Base-by-base conservation (phyloP, 2,888 invertebrate genomes). In the Tetropium fuscum region DNA sequence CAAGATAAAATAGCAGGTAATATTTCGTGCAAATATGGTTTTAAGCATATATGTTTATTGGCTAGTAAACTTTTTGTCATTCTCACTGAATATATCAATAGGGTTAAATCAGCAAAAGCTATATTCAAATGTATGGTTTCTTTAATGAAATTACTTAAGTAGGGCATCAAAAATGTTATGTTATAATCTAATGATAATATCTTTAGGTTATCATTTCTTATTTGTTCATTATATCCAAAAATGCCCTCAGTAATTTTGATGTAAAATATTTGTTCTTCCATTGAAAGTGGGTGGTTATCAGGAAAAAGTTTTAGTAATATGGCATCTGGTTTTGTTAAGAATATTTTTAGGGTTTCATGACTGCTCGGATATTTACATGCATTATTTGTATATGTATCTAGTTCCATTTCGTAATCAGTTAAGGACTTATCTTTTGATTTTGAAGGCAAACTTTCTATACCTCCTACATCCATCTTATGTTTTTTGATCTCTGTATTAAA, bases 351-450 rank as follows among this genome's bases (percentile, higher is more conserved):
- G 11, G 5, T 8, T 2, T 2, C 7, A 11, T 25, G 19, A 43
- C 22, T n/a, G 2, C 1, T 59, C 8, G 16, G 45, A 13, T 22
- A 54, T 41, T 19, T 53, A 54, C 43, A 30, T 13, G 11, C 43
- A 22, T 41, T 16, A 47, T 34, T 51, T 7, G 32, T 22, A 32
- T 60, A 56, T 22, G 44, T 36, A 30, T 66, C 58, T 16, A 56
- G 18, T 32, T 58, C 60, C 51, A 48, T 54, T 45, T 53, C 30
- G 48, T 60, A 60, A 15, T 54, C 58, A 5, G 60, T 57, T 59
- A 49, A 43, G 27, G 3, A 32, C 25, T 41, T 80, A 85, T 48
- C 80, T 94, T 95, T 53, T 6, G 10, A 1, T 32, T 5, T 13
- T 11, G 25, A 5, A 6, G 13, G 20, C 25, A 11, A 7, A 8